Conservation (phyloP, 30 jellyfish, hydroid and myxozoan genomes). For the Hydractinia symbiolongicarpus region DNA sequence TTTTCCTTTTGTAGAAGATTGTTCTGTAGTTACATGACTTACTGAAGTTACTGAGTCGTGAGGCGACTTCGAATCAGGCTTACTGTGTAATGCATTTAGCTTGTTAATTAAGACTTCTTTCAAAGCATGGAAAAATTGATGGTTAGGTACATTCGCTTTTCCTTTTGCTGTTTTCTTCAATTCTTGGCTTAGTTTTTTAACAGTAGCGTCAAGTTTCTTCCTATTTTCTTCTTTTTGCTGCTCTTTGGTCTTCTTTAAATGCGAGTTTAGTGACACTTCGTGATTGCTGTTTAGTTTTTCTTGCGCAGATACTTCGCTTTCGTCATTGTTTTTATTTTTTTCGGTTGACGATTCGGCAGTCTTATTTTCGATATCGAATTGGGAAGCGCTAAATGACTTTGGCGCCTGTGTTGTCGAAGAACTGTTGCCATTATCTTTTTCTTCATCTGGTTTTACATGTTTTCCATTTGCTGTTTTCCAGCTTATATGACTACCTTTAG, state of each 20-base stretch:
- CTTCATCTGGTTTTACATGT: no score
- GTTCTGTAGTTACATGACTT: neutral
- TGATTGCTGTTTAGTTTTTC: neutral
- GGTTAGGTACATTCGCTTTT: neutral
- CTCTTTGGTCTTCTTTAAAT: constrained; percentile 7
- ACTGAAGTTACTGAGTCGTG: neutral
- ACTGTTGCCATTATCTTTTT: no score
- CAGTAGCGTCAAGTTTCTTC: neutral
- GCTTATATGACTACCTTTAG: no score
- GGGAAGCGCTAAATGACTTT: no score
- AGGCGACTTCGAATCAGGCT: neutral
- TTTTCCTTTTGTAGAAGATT: neutral
- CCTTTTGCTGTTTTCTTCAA: neutral
- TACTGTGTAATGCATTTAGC: neutral
- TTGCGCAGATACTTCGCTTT: neutral
- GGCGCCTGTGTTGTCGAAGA: no score
- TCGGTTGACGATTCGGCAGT: no score
- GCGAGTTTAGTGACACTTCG: neutral
- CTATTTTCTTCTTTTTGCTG: neutral
- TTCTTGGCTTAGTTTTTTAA: neutral
- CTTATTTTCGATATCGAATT: no score
- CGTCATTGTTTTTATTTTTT: neutral
- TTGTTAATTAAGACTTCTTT: neutral
- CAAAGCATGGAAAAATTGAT: constrained; percentile 7
- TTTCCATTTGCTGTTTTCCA: no score